Conservation (phyloP, 2,797 vertebrate genomes). For the Paramormyrops hopkinsi region DNA sequence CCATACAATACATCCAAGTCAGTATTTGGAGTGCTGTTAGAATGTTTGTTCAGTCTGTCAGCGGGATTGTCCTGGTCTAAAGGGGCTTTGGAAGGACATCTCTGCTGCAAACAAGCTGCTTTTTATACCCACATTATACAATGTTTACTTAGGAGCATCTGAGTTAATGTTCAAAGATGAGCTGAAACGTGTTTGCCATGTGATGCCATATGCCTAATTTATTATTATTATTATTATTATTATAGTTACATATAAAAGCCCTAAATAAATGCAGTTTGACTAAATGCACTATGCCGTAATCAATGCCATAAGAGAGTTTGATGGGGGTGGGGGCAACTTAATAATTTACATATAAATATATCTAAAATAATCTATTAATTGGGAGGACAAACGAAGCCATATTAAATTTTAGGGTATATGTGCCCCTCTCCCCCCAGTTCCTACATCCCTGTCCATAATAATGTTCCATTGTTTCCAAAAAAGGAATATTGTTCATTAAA, state of each 20-base stretch:
- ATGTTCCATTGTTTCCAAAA: not conserved
- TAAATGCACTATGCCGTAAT: not conserved
- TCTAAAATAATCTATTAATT: not conserved
- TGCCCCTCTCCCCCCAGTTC: not conserved
- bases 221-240: not conserved
- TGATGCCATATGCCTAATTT: not conserved
- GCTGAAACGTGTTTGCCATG: not conserved
- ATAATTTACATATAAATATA: not conserved
- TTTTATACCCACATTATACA: not conserved
- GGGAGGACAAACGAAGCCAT: not conserved
- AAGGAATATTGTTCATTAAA: not conserved
- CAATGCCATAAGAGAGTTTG: not conserved
- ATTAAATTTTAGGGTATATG: not conserved
- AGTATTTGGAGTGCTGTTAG: not conserved
- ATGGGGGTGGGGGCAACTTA: not conserved
- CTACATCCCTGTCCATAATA: not conserved
- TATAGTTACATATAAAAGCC: not conserved
- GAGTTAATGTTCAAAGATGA: conserved; percentile 2
- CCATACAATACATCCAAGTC: not conserved
- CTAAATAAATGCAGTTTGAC: not conserved
- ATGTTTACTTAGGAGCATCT: conserved; percentile 1
- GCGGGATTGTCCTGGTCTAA: conserved; percentile 10
- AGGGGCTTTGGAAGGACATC: not conserved
- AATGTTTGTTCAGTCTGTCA: conserved; percentile 10
- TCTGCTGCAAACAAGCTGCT: conserved; percentile 3